Evolutionary conservation across 1,140 invertebrate genomes (phyloP).

Genomic region (Temnothorax longispinosus): DNA sequence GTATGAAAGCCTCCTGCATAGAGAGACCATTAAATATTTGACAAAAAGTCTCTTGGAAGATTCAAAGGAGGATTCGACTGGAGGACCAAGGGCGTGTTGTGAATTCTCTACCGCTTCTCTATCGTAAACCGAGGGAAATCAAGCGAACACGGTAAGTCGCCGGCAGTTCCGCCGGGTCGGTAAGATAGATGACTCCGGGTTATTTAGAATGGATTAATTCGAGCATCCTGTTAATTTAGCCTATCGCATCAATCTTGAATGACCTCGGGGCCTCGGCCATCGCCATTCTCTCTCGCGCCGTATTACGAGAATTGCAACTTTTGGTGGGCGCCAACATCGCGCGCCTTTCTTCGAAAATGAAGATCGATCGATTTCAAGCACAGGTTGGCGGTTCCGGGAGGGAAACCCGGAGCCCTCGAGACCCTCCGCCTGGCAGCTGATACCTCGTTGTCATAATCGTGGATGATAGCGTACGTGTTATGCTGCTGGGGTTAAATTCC

Average conservation of each 20-base stretch:
- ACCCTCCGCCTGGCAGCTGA: slow-evolving; percentile 1
- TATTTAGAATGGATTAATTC: slow-evolving; percentile 77
- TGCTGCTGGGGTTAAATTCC: neutral
- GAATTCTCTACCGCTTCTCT: neutral
- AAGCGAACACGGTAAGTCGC: slow-evolving; percentile 1
- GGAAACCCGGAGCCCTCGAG: neutral
- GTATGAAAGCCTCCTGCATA: neutral
- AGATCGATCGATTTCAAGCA: slow-evolving; percentile 52
- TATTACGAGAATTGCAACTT: slow-evolving; percentile 42
- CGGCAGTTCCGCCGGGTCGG: slow-evolving; percentile 42
- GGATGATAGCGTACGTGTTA: neutral
- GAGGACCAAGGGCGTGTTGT: neutral
- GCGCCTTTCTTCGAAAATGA: slow-evolving; percentile 53
- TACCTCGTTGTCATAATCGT: slow-evolving; percentile 47
- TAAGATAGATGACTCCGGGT: slow-evolving; percentile 72
- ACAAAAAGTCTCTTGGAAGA: neutral
- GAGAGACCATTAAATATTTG: slow-evolving; percentile 24
- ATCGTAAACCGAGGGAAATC: neutral
- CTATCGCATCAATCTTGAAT: slow-evolving; percentile 72
- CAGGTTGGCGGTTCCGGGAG: neutral
- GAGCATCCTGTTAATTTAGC: slow-evolving; percentile 76
- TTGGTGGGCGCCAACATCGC: neutral
- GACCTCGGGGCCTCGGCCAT: slow-evolving; percentile 41
- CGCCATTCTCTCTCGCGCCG: slow-evolving; percentile 26
- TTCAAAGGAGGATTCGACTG: neutral